phyloP scores from a whole-genome alignment of 2,113 vertebrate genomes.

The Tragelaphus buxtoni region DNA sequence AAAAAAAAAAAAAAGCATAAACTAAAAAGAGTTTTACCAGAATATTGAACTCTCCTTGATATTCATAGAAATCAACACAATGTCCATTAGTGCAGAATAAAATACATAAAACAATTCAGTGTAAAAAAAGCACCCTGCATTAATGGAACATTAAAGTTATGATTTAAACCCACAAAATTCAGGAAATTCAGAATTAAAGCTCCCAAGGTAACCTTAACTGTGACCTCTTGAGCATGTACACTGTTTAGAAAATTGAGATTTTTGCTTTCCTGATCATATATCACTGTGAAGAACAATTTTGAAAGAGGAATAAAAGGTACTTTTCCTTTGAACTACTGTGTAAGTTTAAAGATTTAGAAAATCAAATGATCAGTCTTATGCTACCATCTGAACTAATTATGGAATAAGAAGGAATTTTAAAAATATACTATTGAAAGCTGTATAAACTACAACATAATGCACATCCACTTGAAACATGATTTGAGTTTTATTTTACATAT shows the following conservation, averaged over 20 bases:
- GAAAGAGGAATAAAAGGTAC: background rate
- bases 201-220: constrained; percentile 24
- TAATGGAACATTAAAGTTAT: constrained; percentile 56
- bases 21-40: constrained; percentile 49
- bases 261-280: constrained; percentile 37
- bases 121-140: constrained; percentile 27
- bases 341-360: constrained; percentile 53
- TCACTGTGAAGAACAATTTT: constrained; percentile 19
- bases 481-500: background rate
- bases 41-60: constrained; percentile 45
- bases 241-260: constrained; percentile 51
- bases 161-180: constrained; percentile 63
- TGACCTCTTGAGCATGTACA: constrained; percentile 39
- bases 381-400: constrained; percentile 26
- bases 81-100: constrained; percentile 51
- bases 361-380: constrained; percentile 17
- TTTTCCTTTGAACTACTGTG: constrained; percentile 6
- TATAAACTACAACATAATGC: background rate
- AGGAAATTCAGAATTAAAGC: constrained; percentile 64
- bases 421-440: background rate
- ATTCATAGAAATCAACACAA: constrained; percentile 67
- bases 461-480: background rate
- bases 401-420: background rate
- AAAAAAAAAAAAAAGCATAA: constrained; percentile 14
- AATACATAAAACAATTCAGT: constrained; percentile 64